Percentiles rank a stretch among this genome's conserved stretches.
phyloP scores from a whole-genome alignment of 2,888 invertebrate species.

The Hoplodrina ambigua region DNA sequence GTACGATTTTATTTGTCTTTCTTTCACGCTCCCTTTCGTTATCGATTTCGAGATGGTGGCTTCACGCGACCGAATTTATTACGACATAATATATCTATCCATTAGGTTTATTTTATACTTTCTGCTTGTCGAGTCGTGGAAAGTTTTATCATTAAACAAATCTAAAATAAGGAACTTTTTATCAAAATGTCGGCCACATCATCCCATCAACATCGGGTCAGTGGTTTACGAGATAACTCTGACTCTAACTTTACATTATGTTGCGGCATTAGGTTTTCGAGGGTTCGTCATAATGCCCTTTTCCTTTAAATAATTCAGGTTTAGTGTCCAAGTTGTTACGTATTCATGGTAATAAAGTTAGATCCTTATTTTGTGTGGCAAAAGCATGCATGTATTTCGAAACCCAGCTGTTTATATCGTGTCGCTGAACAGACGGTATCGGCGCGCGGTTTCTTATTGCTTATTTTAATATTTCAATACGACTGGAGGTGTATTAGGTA shows the following conservation, averaged over 20 bases:
- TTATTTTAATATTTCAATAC: constrained; percentile 68
- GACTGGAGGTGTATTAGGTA: constrained; percentile 65
- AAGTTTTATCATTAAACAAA: constrained; percentile 38
- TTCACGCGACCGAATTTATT: constrained; percentile 23
- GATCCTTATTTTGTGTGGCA: constrained; percentile 20
- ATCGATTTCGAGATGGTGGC: constrained; percentile 6
- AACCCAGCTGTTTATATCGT: constrained; percentile 43
- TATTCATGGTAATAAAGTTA: constrained; percentile 29
- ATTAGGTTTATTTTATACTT: constrained; percentile 14
- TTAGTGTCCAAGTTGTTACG: constrained; percentile 18
- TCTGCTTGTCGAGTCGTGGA: neutral
- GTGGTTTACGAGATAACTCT: constrained; percentile 33
- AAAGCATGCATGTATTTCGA: constrained; percentile 19
- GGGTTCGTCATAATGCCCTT: constrained; percentile 9
- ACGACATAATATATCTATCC: constrained; percentile 1
- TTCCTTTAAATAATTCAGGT: constrained; percentile 21
- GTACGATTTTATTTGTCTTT: constrained; percentile 29
- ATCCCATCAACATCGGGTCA: constrained; percentile 41
- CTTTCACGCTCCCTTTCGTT: constrained; percentile 1
- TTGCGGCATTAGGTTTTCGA: constrained; percentile 1
- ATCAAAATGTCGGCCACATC: constrained; percentile 20
- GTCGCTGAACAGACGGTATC: constrained; percentile 35
- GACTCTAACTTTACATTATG: constrained; percentile 21
- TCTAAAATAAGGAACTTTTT: constrained; percentile 41
- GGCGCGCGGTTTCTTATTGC: constrained; percentile 50